Base-by-base conservation (phyloP, 1,140 invertebrate species). In the Manduca sexta region DNA sequence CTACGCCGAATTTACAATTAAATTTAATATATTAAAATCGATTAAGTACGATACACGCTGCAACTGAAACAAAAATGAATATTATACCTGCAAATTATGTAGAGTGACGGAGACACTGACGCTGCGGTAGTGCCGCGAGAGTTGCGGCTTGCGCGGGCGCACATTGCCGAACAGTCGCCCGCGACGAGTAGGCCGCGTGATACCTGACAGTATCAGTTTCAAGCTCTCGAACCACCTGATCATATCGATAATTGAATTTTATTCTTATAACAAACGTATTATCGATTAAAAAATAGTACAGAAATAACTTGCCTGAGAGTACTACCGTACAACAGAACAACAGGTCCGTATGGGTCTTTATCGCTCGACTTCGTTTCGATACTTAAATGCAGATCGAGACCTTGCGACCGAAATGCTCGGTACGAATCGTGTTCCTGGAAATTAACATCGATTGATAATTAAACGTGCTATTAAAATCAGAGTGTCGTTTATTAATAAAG, bases 131-230 rank as follows among this genome's bases (percentile, higher is more conserved):
- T 99, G 97, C 7, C 98, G 87, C 52, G 95, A 97, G 0, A 99
- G 89, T 56, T 97, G 96, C 49, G 93, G 92, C 76, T 98, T 98
- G 17, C 93, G 89, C 1, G 94, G 93, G 10, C 93, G 87, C 11
- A 92, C 89, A 74, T 95, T 97, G 31, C 91, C 90, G 81, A 99
- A 99, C 2, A 98, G 87, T 0, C 89, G 87, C 0, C 98, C 98
- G 57, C 98, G 90, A 17, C 95, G 90, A 0, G 97, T 98, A 5
- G 98, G 97, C 38, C 98, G 89, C 3, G 98, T 97, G 0, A 98
- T 95, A 0, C 96, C 97, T 0, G 95, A 97, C n/a, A 99, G 77
- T 50, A 99, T 99, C 47, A 97, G 89, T 87, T 98, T 98, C 2
- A 98, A 88, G 74, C 96, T 98, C 75, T 99, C 97, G 75, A 99